Percentiles rank a stretch among this genome's conserved stretches.
Conservation (phyloP, 1,140 invertebrate species). For the Linepithema humile region DNA sequence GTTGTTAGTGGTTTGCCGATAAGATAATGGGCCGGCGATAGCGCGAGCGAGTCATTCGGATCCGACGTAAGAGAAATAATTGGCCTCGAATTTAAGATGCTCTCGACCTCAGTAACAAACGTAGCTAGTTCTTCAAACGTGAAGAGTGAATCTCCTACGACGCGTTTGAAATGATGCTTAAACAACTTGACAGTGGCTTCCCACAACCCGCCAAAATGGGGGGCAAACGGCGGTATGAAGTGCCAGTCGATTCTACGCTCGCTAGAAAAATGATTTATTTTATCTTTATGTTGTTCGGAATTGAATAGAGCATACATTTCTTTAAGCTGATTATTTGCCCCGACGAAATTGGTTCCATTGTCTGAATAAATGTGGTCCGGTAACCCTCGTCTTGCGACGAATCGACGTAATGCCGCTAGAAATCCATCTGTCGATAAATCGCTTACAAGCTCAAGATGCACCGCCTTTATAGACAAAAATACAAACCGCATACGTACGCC, state of each 20-base stretch:
- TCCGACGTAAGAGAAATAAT: background rate
- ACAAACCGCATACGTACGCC: background rate
- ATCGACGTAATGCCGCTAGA: background rate
- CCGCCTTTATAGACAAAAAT: background rate
- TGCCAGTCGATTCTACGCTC: too few species aligned
- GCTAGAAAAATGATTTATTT: too few species aligned
- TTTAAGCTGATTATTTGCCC: too few species aligned
- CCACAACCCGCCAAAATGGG: background rate
- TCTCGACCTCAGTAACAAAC: background rate
- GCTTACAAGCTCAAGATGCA: background rate
- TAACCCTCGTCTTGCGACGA: background rate
- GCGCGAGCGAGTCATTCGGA: background rate
- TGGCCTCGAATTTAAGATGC: background rate
- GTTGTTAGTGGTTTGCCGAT: too few species aligned
- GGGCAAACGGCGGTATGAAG: too few species aligned
- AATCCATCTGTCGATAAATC: background rate
- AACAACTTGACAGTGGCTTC: background rate
- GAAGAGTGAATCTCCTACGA: background rate
- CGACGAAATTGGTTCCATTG: too few species aligned
- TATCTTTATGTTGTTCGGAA: too few species aligned
- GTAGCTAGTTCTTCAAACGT: background rate
- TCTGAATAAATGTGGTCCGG: too few species aligned
- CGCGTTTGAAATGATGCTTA: background rate
- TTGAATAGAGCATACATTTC: too few species aligned
- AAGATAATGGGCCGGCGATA: background rate